phyloP scores from a whole-genome alignment of 2,113 vertebrate genomes.

The Mionectes macconnelli region DNA sequence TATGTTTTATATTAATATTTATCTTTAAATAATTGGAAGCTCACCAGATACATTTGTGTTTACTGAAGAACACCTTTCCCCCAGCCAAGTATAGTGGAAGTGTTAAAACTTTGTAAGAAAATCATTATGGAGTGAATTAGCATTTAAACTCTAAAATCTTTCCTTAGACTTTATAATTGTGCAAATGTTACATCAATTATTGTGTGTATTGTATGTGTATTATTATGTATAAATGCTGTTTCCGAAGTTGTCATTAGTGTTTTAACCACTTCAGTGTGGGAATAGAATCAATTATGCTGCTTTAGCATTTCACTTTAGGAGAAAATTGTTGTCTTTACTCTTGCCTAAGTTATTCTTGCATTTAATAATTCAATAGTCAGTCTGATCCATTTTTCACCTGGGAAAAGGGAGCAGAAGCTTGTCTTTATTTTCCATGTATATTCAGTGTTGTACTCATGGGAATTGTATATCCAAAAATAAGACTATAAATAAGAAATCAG shows the following conservation, averaged over 20 bases:
- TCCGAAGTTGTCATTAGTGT: constrained; percentile 7
- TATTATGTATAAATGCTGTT: neutral
- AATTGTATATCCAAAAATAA: constrained; percentile 74
- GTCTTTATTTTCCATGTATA: constrained; percentile 66
- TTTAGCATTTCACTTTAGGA: neutral
- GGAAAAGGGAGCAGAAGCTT: neutral
- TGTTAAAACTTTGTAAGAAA: neutral
- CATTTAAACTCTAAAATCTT: neutral
- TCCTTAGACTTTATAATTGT: neutral
- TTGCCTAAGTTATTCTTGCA: constrained; percentile 31
- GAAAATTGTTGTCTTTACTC: constrained; percentile 25
- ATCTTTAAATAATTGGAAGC: neutral
- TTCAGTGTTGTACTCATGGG: constrained; percentile 59
- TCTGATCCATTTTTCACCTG: constrained; percentile 35
- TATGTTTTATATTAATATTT: neutral
- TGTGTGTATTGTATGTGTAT: neutral
- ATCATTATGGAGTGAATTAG: neutral
- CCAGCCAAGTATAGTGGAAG: neutral
- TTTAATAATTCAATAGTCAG: constrained; percentile 49
- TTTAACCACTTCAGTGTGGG: neutral
- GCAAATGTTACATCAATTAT: neutral
- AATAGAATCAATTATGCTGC: neutral
- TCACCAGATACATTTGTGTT: neutral
- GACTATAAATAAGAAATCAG: constrained; percentile 82
- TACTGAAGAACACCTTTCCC: neutral